phyloP scores from a whole-genome alignment of 2,113 vertebrate species.

The Microtus pennsylvanicus region DNA sequence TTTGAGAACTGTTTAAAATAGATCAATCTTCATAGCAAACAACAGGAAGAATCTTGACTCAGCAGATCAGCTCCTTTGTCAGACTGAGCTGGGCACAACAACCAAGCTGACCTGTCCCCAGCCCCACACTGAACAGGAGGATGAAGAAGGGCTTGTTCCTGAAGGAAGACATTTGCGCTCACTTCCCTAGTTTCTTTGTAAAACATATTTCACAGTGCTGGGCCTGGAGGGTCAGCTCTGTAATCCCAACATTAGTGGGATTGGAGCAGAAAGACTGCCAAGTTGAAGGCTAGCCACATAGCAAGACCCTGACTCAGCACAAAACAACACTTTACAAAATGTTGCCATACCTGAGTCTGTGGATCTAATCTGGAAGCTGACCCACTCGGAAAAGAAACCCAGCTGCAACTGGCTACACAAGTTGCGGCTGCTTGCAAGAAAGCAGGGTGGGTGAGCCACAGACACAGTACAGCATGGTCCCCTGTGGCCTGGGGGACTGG shows the following conservation, averaged over 20 bases:
- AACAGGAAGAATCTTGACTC: neutral
- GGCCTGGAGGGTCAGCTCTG: neutral
- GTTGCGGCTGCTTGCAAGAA: too few relatives aligned
- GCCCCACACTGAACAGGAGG: fast-evolving
- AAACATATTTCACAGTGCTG: neutral
- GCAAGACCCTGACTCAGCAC: neutral
- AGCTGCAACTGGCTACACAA: neutral
- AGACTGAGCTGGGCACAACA: neutral
- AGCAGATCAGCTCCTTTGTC: neutral
- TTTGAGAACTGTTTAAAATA: neutral
- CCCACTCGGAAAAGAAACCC: neutral
- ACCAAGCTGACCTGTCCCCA: neutral
- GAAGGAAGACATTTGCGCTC: neutral
- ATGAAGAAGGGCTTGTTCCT: neutral
- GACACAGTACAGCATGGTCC: neutral
- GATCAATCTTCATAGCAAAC: neutral
- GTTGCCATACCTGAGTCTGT: neutral
- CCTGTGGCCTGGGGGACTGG: neutral
- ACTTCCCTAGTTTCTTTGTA: neutral
- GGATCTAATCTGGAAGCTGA: neutral
- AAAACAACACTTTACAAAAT: neutral
- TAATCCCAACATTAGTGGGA: neutral
- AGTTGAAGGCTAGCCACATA: neutral
- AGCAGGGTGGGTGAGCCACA: neutral
- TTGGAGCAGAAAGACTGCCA: neutral